Conservation (phyloP, 2,113 vertebrate species). For the Austrofundulus limnaeus region DNA sequence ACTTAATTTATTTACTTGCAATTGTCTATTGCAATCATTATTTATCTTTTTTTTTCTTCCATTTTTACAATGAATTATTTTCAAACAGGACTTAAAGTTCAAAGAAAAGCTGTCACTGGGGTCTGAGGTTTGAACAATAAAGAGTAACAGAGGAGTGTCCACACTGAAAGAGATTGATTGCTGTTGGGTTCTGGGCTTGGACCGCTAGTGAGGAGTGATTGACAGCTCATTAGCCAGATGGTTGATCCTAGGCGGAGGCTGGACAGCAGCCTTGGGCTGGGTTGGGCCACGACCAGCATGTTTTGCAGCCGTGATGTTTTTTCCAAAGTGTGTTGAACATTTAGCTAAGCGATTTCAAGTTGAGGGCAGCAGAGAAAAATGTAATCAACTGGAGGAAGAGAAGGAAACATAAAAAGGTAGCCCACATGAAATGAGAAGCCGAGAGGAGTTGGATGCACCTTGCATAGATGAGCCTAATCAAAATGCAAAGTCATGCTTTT, state of each 20-base stretch:
- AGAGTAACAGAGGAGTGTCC: slow-evolving; percentile 55
- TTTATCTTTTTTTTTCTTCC: neutral
- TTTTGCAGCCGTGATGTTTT: slow-evolving; percentile 36
- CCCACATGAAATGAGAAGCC: neutral
- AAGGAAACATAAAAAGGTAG: slow-evolving; percentile 12
- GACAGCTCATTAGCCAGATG: slow-evolving; percentile 78
- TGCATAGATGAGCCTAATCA: slow-evolving; percentile 8
- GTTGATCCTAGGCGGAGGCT: slow-evolving; percentile 51
- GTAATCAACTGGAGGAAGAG: slow-evolving; percentile 15
- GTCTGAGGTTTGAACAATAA: slow-evolving; percentile 48
- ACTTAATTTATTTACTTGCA: slow-evolving; percentile 16
- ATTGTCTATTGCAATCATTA: slow-evolving; percentile 4
- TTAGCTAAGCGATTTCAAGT: slow-evolving; percentile 21
- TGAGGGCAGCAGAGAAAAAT: slow-evolving; percentile 8
- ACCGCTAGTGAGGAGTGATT: slow-evolving; percentile 58
- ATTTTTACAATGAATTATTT: slow-evolving; percentile 23
- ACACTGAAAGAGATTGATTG: slow-evolving; percentile 64
- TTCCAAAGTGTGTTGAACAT: slow-evolving; percentile 29
- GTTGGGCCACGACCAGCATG: slow-evolving; percentile 42
- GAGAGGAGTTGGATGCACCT: neutral
- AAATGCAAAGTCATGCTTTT: slow-evolving; percentile 19
- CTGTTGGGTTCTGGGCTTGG: slow-evolving; percentile 54
- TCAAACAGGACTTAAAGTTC: neutral
- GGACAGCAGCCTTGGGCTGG: slow-evolving; percentile 41
- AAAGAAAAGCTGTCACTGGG: slow-evolving; percentile 30